Conservation (phyloP, 92 coral and sea anemone genomes). For the Epizoanthus ramosus region DNA sequence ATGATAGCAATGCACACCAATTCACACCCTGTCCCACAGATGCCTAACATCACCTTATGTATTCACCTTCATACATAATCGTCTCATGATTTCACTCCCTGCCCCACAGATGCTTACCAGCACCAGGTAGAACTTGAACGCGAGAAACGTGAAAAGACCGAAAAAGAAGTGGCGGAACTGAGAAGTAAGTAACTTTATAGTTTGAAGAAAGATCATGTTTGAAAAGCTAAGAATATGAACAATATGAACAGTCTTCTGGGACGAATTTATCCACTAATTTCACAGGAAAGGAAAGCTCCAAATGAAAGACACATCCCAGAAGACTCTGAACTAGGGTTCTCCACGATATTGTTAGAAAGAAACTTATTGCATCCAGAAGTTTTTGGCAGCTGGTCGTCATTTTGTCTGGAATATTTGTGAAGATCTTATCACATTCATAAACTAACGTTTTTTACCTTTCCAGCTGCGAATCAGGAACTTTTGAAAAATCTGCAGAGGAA, state of each 20-base stretch:
- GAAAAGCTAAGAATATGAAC: too few species aligned
- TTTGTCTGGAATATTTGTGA: not conserved
- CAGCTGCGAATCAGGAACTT: constrained; percentile 75
- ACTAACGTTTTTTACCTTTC: not conserved
- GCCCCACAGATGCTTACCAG: constrained; percentile 76
- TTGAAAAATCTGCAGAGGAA: constrained; percentile 72
- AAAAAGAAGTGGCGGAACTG: constrained; percentile 68
- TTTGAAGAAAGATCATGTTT: not conserved
- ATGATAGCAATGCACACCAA: too few species aligned
- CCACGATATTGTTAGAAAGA: too few species aligned
- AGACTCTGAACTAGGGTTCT: too few species aligned
- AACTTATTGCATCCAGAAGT: too few species aligned
- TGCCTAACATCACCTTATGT: too few species aligned
- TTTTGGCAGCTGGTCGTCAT: not conserved
- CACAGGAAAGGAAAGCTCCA: too few species aligned
- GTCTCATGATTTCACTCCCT: not conserved
- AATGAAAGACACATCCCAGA: too few species aligned
- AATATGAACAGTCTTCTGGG: too few species aligned
- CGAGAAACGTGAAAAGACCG: constrained; percentile 56
- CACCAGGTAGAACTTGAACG: constrained; percentile 72
- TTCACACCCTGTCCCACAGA: too few species aligned
- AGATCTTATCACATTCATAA: not conserved
- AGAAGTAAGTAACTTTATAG: constrained; percentile 49
- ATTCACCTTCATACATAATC: too few species aligned
- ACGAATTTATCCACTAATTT: too few species aligned